Base-by-base conservation (phyloP, 2,113 vertebrate species). In the Serilophus lunatus region DNA sequence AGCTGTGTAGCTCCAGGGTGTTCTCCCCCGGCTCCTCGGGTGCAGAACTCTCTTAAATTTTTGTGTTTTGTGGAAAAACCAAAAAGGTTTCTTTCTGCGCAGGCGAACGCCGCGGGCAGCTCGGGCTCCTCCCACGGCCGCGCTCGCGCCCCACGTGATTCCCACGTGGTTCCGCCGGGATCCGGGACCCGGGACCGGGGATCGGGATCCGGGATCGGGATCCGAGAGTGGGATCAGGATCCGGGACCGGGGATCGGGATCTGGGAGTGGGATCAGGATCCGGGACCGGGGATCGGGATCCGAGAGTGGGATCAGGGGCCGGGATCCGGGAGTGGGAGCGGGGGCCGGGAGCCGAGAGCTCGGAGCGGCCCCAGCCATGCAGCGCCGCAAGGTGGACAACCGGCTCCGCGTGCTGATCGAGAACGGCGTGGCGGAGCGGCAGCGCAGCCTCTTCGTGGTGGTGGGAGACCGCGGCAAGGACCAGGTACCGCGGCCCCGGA, bases 371-470 rank as follows among this genome's bases (percentile, higher is more conserved):
- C 79, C 70, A 42, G 59, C 96, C 71, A 99, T 99, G 92, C 97
- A 99, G 90, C 98, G 99, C 74, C 99, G 99, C 92, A 99, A 99
- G 94, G 98, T 99, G 15, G 99, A 99, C 90, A 99, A 99, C 95
- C 98, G 99, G 42, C 98, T 99, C 79, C 98, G 99, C 16, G 98
- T 99, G 33, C 99, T 99, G 90, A 99, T 99, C n/a, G 99, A 99
- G 97, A 99, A 99, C 94, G 99, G 99, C 23, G 98, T 99, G 45
- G 95, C 98, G 12, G 96, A 98, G 95, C 97, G 98, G 60, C 98
- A 99, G 70, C 98, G 99, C 10, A 98, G 97, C 50, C 96, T 99
- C 79, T 99, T 99, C 92, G 98, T 99, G 66, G 97, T 99, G 57
- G 99, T 99, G 8, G 99, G 99, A 6, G 99, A 99, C 94, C 98